Evolutionary conservation across 1,140 invertebrate genomes (phyloP).

Genomic region (Zaprionus tsacasi): DNA sequence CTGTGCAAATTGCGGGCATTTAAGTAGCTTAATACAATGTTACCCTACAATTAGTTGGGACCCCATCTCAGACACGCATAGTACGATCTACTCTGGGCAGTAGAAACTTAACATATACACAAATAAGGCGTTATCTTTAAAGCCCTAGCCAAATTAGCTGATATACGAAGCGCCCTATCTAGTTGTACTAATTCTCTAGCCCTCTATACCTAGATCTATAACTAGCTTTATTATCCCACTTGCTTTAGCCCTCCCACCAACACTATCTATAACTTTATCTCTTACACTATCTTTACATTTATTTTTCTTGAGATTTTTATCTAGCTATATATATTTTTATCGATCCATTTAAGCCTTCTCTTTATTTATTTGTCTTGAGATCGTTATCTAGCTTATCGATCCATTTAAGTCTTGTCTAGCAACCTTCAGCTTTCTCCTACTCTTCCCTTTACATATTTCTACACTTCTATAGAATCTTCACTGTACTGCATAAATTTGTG

Average conservation of each 20-base stretch:
- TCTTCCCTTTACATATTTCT: too few species aligned
- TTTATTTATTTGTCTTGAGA: too few species aligned
- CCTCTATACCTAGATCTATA: neutral
- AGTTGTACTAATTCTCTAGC: neutral
- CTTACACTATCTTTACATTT: neutral
- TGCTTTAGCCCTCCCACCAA: neutral
- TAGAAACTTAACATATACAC: neutral
- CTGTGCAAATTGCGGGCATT: slow-evolving; percentile 30
- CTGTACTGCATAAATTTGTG: slow-evolving; percentile 16
- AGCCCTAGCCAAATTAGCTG: neutral
- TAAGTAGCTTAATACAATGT: slow-evolving; percentile 24
- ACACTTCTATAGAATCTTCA: neutral
- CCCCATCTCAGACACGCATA: neutral
- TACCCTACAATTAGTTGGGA: slow-evolving; percentile 6
- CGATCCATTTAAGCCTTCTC: neutral
- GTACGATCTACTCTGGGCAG: neutral
- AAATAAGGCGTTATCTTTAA: neutral
- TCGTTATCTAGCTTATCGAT: neutral
- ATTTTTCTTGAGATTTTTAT: neutral
- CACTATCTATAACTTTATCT: neutral
- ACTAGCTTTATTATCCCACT: neutral
- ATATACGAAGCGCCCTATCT: neutral
- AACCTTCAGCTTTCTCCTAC: too few species aligned
- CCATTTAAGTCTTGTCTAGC: neutral
- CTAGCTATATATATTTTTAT: neutral